Base-by-base conservation (phyloP, 2,888 invertebrate species). In the Parasteatoda lunata region DNA sequence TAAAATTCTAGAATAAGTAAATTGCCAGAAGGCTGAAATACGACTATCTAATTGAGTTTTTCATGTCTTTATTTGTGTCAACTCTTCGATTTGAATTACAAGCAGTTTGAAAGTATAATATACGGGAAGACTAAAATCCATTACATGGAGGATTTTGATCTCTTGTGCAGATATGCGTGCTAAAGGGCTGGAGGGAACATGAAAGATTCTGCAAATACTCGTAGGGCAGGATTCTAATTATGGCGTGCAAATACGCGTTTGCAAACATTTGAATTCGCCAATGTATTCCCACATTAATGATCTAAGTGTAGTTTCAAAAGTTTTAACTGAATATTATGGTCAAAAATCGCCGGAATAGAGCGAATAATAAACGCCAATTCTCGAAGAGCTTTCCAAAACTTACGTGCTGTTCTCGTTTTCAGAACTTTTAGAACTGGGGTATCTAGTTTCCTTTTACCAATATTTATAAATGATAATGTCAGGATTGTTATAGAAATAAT, bases 221-320 rank as follows among this genome's bases (percentile, higher is more conserved):
- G 59, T 54, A 49, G 54, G 73, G 75, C 78, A 84, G 49, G 75
- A 73, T 78, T 84, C 84, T 78, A 84, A 84, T 84, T 78, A 84
- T 84, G 78, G 84, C 68, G 69, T 75, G 84, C 84, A 84, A 84
- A 84, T 84, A 84, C 68, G 72, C 78, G 73, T 69, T 78, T 75
- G 72, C 68, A 68, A 84, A 78, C 79, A 69, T 79, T 84, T 84
- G 78, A 78, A 49, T 75, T 68, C n/a, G 64, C 48, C 68, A 75
- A 79, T 84, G 69, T 73, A 78, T 84, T 78, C 78, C 64, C 45
- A 69, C 59, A 79, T 79, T 84, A 77, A 73, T 84, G 84, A 84
- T 73, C 52, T 68, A 84, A 72, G 84, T 78, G 79, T 72, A 73
- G 45, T 75, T 84, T 73, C 79, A 84, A 59, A 84, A 72, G 84